Evolutionary conservation across 2,888 invertebrate genomes (phyloP), one percentile per base, ranked within the genome.

Genomic region (Drosophila longiperda): DNA sequence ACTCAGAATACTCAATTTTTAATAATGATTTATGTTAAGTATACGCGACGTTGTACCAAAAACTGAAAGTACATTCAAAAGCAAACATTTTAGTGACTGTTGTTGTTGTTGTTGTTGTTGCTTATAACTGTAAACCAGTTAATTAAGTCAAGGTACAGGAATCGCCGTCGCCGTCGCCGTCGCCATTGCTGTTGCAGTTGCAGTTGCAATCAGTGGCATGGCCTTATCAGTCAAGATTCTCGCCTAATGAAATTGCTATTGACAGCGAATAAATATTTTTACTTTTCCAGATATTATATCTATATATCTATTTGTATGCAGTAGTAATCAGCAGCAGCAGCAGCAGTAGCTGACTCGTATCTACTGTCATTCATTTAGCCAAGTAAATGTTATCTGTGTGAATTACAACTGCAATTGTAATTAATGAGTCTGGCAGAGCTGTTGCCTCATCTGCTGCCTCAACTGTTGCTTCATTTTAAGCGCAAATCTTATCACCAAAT

Each of bases 261-360:
- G 75, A 73, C 75, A 63, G 40, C 53, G 49, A 48, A 70, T 78
- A 78, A 77, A 77, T 64, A 77, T 77, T 78, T 74, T 42, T 70
- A 40, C 58, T 74, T 66, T 59, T 60, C 23, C 59, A 40, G 73
- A 54, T 68, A 73, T 54, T 61, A 32, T 40, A 62, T 36, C 71
- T 65, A 40, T 63, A 63, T 69, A 63, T 69, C 63, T 63, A 34
- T 40, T 63, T 50, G 42, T 63, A 12, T 29, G 15, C 29, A 59
- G 34, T 26, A 54, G 53, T 36, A 20, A 23, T 26, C 11, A 36
- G 23, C 11, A 42, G 12, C 1, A 20, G 0, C 2, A 11, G 5
- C 20, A 42, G 3, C 15, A 36, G 36, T 7, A 36, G 15, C 15
- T 11, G 52, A 7, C 17, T 9, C 38, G 45, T 52, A 61, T 59